These are phyloP conservation scores for Drosophila recens DNA, from an alignment of 2,888 invertebrate species.

Conservation along the genomic window DNA sequence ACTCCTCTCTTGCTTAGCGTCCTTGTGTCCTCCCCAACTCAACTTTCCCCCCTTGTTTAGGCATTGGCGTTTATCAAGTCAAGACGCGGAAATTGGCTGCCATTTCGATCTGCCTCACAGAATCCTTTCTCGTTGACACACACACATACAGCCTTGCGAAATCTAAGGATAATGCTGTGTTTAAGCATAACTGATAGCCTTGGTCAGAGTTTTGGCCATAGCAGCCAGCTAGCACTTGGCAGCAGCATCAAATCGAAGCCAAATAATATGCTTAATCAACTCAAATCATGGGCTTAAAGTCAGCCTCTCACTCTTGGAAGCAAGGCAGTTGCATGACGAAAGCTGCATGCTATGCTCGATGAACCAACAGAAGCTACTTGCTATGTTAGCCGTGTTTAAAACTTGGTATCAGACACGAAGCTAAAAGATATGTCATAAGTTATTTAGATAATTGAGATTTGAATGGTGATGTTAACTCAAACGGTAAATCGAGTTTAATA, in stretches of 20 bases:
- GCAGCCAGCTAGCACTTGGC: constrained; percentile 21
- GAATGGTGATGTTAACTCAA: too few relatives aligned
- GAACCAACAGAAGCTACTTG: constrained; percentile 2
- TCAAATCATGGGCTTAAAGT: background rate
- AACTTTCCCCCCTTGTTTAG: constrained; percentile 1
- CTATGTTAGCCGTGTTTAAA: background rate
- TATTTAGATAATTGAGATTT: too few relatives aligned
- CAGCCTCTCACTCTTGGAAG: background rate
- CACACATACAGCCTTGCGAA: background rate
- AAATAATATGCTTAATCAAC: constrained; percentile 4
- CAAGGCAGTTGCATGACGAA: background rate
- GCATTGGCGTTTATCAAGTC: constrained; percentile 62
- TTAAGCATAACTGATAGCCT: constrained; percentile 52
- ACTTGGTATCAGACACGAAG: background rate
- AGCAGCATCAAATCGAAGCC: constrained; percentile 1
- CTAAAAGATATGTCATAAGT: background rate
- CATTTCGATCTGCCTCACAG: constrained; percentile 59
- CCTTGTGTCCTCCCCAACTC: background rate
- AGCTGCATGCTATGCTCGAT: constrained; percentile 3
- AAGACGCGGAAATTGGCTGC: constrained; percentile 67
- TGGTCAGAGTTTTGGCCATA: constrained; percentile 36
- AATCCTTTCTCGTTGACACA: constrained; percentile 8
- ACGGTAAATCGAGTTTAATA: too few relatives aligned
- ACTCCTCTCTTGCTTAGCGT: constrained; percentile 4
- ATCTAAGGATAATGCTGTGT: constrained; percentile 32